Conservation (phyloP, 2,797 vertebrate species). For the Nyctalus aviator region DNA sequence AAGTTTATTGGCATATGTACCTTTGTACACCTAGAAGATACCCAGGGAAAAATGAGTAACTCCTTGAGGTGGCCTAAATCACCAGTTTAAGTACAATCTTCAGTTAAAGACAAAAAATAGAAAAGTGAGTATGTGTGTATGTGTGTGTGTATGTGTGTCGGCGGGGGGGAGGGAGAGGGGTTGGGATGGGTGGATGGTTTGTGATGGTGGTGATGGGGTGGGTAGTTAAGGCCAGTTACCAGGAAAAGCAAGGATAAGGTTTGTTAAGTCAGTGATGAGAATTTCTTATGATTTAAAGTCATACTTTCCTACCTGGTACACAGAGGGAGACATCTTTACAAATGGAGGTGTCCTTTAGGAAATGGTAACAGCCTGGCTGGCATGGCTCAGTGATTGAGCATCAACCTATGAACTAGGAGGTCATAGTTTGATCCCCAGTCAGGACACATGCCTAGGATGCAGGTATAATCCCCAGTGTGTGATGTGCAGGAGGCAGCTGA, state of each 20-base stretch:
- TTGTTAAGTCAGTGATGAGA: neutral
- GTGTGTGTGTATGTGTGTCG: no score
- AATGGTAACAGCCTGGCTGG: neutral
- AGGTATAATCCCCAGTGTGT: no score
- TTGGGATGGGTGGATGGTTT: no score
- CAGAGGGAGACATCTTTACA: neutral
- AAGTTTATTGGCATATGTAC: neutral
- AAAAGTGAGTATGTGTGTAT: no score
- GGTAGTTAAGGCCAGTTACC: neutral
- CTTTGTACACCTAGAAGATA: neutral
- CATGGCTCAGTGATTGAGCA: no score
- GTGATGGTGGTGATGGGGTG: neutral
- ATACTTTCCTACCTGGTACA: neutral
- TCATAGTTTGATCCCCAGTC: no score
- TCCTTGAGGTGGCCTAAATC: neutral
- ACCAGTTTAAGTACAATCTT: neutral
- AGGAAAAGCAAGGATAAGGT: neutral
- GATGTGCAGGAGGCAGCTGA: no score
- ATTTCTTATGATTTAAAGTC: constrained; percentile 5
- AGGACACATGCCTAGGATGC: no score
- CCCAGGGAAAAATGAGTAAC: neutral
- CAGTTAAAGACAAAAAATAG: neutral
- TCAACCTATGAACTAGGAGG: no score
- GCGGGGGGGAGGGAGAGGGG: no score
- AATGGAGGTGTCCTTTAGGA: neutral